Evolutionary conservation across 2,888 invertebrate species (phyloP).

Genomic region (Calameuta pallipes): DNA sequence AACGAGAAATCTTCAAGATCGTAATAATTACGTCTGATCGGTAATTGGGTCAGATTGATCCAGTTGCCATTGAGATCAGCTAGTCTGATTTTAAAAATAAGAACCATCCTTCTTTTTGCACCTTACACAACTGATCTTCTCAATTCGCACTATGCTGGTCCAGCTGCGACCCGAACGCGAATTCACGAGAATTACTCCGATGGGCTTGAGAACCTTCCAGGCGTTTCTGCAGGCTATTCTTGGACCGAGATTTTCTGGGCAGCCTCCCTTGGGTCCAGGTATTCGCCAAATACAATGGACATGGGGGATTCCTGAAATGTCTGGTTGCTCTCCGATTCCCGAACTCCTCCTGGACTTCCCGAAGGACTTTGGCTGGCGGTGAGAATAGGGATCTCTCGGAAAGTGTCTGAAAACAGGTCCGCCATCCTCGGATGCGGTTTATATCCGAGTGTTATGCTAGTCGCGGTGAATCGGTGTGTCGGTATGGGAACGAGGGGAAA

Average conservation of each 20-base stretch:
- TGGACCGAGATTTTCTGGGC: background rate
- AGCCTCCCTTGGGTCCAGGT: background rate
- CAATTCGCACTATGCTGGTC: background rate
- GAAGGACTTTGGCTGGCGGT: background rate
- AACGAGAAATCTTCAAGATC: background rate
- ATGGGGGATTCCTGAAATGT: conserved; percentile 22
- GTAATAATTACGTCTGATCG: background rate
- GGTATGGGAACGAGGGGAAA: conserved; percentile 19
- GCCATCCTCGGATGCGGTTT: conserved; percentile 34
- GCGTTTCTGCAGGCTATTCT: background rate
- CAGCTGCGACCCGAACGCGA: background rate
- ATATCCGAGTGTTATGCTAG: conserved; percentile 7
- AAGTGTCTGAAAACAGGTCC: conserved; percentile 37
- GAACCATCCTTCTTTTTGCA: background rate
- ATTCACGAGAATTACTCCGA: background rate
- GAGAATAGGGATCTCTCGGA: conserved; percentile 12
- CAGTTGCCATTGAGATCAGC: background rate
- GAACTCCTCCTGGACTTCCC: background rate
- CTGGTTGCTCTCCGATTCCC: background rate
- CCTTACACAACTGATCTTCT: background rate
- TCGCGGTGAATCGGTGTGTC: background rate
- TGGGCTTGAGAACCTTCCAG: background rate
- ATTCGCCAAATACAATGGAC: background rate
- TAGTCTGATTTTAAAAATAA: background rate
- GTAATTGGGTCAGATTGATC: conserved; percentile 5